phyloP scores from a whole-genome alignment of 2,888 invertebrate species.

The Gortyna flavago region DNA sequence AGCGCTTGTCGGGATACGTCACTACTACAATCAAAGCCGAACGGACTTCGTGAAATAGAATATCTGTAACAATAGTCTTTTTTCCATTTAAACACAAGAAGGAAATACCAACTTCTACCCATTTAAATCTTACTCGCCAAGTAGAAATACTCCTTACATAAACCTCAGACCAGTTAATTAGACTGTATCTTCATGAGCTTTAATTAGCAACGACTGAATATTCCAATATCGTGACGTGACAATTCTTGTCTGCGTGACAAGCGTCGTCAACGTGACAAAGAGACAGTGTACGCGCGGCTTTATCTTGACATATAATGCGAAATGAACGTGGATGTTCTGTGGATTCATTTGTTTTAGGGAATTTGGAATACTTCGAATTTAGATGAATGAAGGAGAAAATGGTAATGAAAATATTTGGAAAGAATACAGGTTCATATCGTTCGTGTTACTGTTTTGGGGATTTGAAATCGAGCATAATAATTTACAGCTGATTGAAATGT shows the following conservation, averaged over 20 bases:
- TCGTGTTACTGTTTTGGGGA: background rate
- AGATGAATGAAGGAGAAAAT: background rate
- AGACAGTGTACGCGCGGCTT: constrained; percentile 38
- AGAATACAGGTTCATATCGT: background rate
- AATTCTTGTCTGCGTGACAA: constrained; percentile 53
- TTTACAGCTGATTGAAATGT: constrained; percentile 1
- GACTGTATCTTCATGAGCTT: constrained; percentile 54
- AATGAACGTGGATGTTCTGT: constrained; percentile 25
- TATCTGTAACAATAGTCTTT: constrained; percentile 18
- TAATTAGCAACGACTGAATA: constrained; percentile 57
- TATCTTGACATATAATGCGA: constrained; percentile 48
- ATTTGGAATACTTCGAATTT: constrained; percentile 17
- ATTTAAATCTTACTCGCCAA: constrained; percentile 5
- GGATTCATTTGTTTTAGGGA: constrained; percentile 23
- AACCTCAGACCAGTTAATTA: constrained; percentile 57
- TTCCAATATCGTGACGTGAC: constrained; percentile 61
- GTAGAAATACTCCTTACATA: constrained; percentile 11
- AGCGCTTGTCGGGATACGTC: no score
- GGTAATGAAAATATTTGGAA: background rate
- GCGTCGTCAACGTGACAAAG: constrained; percentile 57
- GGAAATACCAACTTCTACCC: background rate
- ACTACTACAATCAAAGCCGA: no score
- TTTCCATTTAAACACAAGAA: background rate
- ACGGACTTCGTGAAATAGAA: no score
- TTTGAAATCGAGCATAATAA: background rate